A percentile compares a stretch with the other conserved stretches of the same genome.
phyloP scores from a whole-genome alignment of 64 coral and sea anemone genomes.

The Trachythela sp. region DNA sequence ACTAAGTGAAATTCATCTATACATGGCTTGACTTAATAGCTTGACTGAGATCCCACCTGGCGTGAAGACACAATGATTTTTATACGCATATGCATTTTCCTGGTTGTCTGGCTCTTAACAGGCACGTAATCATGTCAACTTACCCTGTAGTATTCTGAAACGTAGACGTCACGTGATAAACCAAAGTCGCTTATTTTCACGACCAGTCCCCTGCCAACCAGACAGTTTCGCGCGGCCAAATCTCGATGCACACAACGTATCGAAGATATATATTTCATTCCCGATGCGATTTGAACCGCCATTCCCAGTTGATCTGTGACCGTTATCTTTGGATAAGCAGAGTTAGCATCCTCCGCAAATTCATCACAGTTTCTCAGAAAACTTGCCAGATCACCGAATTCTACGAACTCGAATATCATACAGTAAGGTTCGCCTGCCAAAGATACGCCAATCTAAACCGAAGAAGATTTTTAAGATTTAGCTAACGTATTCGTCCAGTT shows the following conservation, averaged over 20 bases:
- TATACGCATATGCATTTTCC: too few species aligned
- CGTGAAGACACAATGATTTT: too few species aligned
- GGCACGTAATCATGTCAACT: too few species aligned
- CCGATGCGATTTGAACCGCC: background rate
- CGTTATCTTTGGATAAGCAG: background rate
- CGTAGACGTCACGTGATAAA: background rate
- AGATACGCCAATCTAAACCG: constrained; percentile 15
- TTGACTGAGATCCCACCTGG: too few species aligned
- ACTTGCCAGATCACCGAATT: constrained; percentile 17
- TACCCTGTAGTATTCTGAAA: background rate
- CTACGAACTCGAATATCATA: constrained; percentile 15
- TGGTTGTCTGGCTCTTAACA: too few species aligned
- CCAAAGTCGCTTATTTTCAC: constrained; percentile 19
- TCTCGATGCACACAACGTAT: constrained; percentile 16
- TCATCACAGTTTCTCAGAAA: constrained; percentile 14
- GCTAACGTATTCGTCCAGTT: too few species aligned
- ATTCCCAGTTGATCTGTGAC: background rate
- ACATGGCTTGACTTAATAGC: too few species aligned
- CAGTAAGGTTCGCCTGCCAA: background rate
- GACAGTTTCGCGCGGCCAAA: constrained; percentile 1
- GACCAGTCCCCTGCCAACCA: background rate
- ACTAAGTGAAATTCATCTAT: too few species aligned
- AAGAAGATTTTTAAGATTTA: too few species aligned
- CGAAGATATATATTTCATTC: background rate
- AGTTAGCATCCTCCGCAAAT: background rate